Percentiles rank a stretch among this genome's conserved stretches.
phyloP scores from a whole-genome alignment of 2,888 invertebrate species.

The Strigamia transsilvanica region DNA sequence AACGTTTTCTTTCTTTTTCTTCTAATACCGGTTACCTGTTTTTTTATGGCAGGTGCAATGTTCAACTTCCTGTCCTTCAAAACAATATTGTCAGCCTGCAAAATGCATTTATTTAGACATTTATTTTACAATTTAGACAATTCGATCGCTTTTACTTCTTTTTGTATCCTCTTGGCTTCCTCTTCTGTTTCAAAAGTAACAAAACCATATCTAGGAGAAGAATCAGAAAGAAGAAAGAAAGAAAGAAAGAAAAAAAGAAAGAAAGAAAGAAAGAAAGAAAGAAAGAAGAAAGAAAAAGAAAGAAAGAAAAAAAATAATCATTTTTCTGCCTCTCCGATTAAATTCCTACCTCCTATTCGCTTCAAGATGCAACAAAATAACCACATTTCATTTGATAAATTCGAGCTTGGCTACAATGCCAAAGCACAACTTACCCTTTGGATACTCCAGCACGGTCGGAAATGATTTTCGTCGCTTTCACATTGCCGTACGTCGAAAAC shows the following conservation, averaged over 20 bases:
- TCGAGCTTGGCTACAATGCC: not conserved
- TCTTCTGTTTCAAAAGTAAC: constrained; percentile 87
- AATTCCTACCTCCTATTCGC: not conserved
- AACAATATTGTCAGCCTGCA: constrained; percentile 76
- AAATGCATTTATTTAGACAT: not conserved
- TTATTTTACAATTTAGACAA: no score
- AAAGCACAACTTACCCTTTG: constrained; percentile 72
- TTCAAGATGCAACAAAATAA: constrained; percentile 44
- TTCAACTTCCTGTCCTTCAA: constrained; percentile 82
- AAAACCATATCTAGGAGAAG: constrained; percentile 73
- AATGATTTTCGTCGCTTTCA: constrained; percentile 85
- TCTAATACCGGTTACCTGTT: constrained; percentile 70
- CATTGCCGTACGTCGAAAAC: constrained; percentile 76
- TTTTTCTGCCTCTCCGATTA: not conserved
- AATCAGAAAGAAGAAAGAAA: not conserved
- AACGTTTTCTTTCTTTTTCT: not conserved
- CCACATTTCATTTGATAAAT: not conserved
- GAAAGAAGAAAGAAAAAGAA: not conserved
- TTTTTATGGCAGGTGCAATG: constrained; percentile 86
- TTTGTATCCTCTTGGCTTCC: constrained; percentile 78
- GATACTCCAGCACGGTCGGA: constrained; percentile 93
- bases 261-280: constrained; percentile 18
- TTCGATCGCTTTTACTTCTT: no score
- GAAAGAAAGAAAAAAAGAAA: not conserved
- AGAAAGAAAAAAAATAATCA: not conserved